These are phyloP conservation scores for Hypotaenidia philippensis DNA, from an alignment of 2,797 vertebrate species.

Conservation along the genomic window DNA sequence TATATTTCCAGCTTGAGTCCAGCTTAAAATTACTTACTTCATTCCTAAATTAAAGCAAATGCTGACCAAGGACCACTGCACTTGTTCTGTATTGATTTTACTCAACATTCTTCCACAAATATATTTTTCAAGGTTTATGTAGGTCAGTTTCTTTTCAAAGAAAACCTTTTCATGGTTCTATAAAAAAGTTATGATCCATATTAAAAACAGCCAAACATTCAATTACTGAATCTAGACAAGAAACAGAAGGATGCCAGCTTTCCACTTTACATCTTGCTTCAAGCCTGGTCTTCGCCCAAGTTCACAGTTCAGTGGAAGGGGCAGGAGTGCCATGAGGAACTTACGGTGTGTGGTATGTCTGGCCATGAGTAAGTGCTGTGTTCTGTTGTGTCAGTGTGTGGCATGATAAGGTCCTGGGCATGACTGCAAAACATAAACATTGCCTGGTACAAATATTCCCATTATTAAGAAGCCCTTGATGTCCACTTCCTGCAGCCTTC, in stretches of 20 bases:
- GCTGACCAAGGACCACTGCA: not conserved
- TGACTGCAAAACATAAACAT: not conserved
- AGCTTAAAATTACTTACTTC: not conserved
- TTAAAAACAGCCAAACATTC: not conserved
- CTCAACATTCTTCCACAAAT: not conserved
- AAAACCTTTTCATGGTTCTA: not conserved
- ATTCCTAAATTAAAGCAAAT: not conserved
- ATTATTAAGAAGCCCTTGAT: not conserved
- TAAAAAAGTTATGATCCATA: not conserved
- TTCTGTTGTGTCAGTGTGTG: not conserved
- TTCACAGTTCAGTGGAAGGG: not conserved
- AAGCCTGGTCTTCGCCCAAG: not conserved
- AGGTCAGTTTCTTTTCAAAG: not conserved
- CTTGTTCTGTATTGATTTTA: not conserved
- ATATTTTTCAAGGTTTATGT: not conserved
- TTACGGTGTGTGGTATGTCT: fast-evolving
- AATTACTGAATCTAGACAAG: not conserved
- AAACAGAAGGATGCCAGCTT: not conserved
- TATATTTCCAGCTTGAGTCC: not conserved
- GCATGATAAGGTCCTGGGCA: not conserved
- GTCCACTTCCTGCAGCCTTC: not conserved
- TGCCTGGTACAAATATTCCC: not conserved
- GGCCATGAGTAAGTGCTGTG: not conserved
- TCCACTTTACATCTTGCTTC: not conserved
- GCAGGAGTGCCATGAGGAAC: fast-evolving